Base-by-base conservation (phyloP, 2,797 vertebrate genomes). In the Synaphobranchus kaupii region DNA sequence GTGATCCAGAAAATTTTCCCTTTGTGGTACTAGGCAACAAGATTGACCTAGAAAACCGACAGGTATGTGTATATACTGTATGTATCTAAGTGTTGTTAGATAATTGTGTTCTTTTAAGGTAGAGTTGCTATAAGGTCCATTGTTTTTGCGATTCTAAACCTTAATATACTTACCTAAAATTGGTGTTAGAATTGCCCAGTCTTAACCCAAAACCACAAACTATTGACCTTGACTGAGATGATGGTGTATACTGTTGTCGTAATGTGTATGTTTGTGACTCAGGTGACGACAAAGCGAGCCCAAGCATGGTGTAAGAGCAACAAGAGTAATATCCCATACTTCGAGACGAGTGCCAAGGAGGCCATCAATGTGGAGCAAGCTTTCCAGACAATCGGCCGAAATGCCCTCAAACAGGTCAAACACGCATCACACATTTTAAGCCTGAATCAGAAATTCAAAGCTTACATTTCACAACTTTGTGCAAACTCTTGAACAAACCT, bases 281-380 rank as follows among this genome's bases (percentile, higher is more conserved):
- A 93, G 92, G 91, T 93, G 47, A 90, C 92, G 4, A 91, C 90
- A 39, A 93, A 93, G 87, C 90, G 92, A 71, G 92, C 92, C n/a
- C 92, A 93, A 89, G 92, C 92, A 0, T 93, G 92, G 92, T 93
- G 92, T 86, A 90, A 90, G 73, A 93, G 92, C 87, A 93, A 93
- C 87, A 93, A 93, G 88, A 93, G 91, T 87, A 91, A 85, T 66
- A 93, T 93, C 88, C 92, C 92, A 3, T 92, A 93, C 88, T 93
- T 93, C 48, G 92, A 93, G 91, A 93, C 92, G 85, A 93, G 92
- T 34, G 92, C 92, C 89, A 93, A 93, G 88, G 92, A 93, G 89
- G 92, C 92, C 2, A 93, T 93, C 86, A 93, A 93, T 28, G 91
- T 93, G 88, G 92, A 93, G 84, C 92, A 93, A 90, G 92, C 92